Base-by-base conservation (phyloP, 2,797 vertebrate species). In the Leuciscus waleckii region DNA sequence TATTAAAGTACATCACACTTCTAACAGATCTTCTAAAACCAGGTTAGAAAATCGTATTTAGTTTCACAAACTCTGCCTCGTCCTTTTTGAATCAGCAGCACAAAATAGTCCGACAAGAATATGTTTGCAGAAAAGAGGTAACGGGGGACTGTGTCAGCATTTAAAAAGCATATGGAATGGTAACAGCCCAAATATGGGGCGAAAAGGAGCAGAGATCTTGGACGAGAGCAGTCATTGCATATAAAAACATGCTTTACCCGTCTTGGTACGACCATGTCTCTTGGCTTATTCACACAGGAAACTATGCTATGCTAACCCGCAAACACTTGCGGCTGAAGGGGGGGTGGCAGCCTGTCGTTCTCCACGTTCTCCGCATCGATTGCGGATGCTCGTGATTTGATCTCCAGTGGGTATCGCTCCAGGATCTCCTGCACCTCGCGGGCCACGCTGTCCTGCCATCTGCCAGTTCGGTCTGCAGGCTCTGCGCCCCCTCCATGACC, bases 331-430 rank as follows among this genome's bases (percentile, higher is more conserved):
- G 98, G 98, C 76, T 96, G 96, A 87, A 98, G 92, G 0, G 97
- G 98, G 0, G 97, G 96, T 0, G 97, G 98, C 83, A 98, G 95
- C 85, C 96, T 95, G 89, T 99, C 97, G 2, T 95, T 96, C 91
- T 99, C 97, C 81, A 95, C 91, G 0, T 98, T 97, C 90, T 97
- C 97, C 17, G 96, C 96, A 92, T 99, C 98, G 39, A 98, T 97
- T 74, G 97, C 95, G 9, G 96, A 92, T 2, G 94, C 91, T 68
- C 94, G 95, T 2, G 96, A 90, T 54, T 93, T 94, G 54, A 97
- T 95, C 89, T 98, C 95, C 81, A 99, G 93, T 0, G 98, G 98
- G 7, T 96, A 97, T 89, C 96, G 97, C 89, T 98, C 96, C 88
- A 98, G 94, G 88, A 98, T 97, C 81, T 95, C 94, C 73, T 95